Conservation (phyloP, 2,888 invertebrate species). For the Agapostemon virescens region DNA sequence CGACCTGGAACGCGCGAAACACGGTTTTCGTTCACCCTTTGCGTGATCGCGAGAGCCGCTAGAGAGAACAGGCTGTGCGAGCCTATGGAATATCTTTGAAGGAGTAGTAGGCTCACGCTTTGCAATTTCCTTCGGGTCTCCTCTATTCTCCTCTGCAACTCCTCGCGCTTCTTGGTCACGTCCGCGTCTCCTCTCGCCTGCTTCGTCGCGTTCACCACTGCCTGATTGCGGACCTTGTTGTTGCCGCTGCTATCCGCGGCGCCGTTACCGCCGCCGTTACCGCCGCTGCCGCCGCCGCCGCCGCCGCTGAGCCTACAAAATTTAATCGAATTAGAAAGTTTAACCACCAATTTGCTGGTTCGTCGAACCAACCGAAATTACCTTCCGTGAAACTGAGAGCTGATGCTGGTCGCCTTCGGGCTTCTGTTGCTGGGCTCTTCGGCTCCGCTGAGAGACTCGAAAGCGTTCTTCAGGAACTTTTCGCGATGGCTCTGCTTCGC, state of each 20-base stretch:
- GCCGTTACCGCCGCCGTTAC: slow-evolving; percentile 34
- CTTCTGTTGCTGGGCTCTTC: slow-evolving; percentile 80
- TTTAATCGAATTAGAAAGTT: not conserved
- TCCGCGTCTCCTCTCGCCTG: slow-evolving; percentile 84
- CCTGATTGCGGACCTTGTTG: slow-evolving; percentile 81
- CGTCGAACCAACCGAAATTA: slow-evolving; percentile 41
- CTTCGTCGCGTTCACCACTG: slow-evolving; percentile 82
- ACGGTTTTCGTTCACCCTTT: not conserved
- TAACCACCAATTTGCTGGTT: not conserved
- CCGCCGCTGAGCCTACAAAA: not conserved
- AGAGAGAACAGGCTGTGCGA: too few species aligned
- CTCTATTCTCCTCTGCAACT: slow-evolving; percentile 90
- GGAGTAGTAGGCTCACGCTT: slow-evolving; percentile 85
- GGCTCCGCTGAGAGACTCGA: slow-evolving; percentile 87
- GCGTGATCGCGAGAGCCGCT: too few species aligned
- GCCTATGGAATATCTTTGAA: too few species aligned
- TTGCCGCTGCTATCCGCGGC: slow-evolving; percentile 72
- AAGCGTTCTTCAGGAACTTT: slow-evolving; percentile 85
- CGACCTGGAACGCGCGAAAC: slow-evolving; percentile 82
- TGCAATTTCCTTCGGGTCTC: slow-evolving; percentile 93
- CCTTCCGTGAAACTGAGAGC: slow-evolving; percentile 80
- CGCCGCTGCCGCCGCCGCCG: slow-evolving; percentile 40
- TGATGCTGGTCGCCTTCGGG: slow-evolving; percentile 77
- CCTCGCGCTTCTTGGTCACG: slow-evolving; percentile 86
- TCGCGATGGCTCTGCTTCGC: slow-evolving; percentile 82